Evolutionary conservation across 35 echinoderm and acorn worm species (phyloP).

Genomic region (Lytechinus pictus): DNA sequence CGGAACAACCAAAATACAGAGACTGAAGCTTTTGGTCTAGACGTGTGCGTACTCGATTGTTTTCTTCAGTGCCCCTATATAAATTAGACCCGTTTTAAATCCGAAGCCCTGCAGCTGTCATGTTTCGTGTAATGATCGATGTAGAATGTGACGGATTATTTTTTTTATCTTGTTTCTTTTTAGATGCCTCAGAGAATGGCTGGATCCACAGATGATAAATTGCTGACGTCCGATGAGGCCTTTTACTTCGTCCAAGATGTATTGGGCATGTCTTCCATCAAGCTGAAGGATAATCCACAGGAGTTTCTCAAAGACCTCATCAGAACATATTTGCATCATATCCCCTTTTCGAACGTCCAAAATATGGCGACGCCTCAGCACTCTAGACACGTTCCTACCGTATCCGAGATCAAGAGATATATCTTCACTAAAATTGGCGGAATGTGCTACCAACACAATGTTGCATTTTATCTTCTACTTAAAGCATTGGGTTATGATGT

Average conservation of each 20-base stretch:
- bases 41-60: no score
- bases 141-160: no score
- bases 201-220: neutral
- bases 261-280: neutral
- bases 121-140: no score
- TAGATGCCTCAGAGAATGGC: neutral
- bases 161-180: no score
- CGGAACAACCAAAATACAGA: no score
- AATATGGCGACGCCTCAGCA: neutral
- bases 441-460: neutral
- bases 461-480: neutral
- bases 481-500: neutral
- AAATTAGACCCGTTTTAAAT: no score
- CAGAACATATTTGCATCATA: neutral
- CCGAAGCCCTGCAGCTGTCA: no score
- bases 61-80: no score
- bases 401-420: slow-evolving; percentile 19
- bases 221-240: neutral
- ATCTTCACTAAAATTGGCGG: slow-evolving; percentile 18
- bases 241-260: neutral
- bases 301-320: neutral
- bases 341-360: neutral
- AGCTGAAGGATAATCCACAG: neutral
- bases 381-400: neutral
- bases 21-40: no score